These are phyloP conservation scores for Neoniphon sammara DNA, from an alignment of 2,797 vertebrate species.

Conservation along the genomic window DNA sequence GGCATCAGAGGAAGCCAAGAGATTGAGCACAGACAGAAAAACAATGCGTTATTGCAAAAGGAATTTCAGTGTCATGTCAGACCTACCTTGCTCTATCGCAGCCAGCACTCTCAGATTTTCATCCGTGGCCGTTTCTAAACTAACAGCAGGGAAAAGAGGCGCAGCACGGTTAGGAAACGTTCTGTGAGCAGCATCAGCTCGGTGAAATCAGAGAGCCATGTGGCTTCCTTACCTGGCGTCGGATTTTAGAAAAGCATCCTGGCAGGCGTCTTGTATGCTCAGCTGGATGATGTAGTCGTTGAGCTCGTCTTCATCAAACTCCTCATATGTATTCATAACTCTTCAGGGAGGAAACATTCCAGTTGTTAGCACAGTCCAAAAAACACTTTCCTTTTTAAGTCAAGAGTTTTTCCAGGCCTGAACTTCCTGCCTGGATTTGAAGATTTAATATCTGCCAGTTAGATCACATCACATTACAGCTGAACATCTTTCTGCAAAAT, in stretches of 20 bases:
- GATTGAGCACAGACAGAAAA: neutral
- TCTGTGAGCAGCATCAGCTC: too few relatives aligned
- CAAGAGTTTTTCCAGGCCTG: too few relatives aligned
- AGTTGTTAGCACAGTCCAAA: too few relatives aligned
- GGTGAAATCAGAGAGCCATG: too few relatives aligned
- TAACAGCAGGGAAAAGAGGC: conserved; percentile 49
- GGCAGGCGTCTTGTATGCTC: conserved; percentile 84
- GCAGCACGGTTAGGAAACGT: conserved; percentile 2
- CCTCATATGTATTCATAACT: conserved; percentile 80
- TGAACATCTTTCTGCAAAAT: too few relatives aligned
- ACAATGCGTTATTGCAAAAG: neutral
- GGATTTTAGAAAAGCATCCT: conserved; percentile 69
- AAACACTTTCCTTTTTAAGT: too few relatives aligned
- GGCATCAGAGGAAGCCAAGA: conserved; percentile 4
- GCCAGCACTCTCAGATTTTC: conserved; percentile 84
- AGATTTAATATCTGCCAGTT: too few relatives aligned
- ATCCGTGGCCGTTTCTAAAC: conserved; percentile 80
- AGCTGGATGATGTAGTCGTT: conserved; percentile 81
- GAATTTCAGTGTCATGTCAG: neutral
- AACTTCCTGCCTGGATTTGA: too few relatives aligned
- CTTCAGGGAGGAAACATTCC: conserved; percentile 8
- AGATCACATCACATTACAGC: too few relatives aligned
- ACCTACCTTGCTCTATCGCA: conserved; percentile 85
- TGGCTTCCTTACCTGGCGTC: conserved; percentile 78
- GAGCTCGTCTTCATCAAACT: conserved; percentile 82